Percentiles rank a stretch among this genome's conserved stretches.
phyloP scores from a whole-genome alignment of 2,113 vertebrate species.

The Erythrolamprus reginae region DNA sequence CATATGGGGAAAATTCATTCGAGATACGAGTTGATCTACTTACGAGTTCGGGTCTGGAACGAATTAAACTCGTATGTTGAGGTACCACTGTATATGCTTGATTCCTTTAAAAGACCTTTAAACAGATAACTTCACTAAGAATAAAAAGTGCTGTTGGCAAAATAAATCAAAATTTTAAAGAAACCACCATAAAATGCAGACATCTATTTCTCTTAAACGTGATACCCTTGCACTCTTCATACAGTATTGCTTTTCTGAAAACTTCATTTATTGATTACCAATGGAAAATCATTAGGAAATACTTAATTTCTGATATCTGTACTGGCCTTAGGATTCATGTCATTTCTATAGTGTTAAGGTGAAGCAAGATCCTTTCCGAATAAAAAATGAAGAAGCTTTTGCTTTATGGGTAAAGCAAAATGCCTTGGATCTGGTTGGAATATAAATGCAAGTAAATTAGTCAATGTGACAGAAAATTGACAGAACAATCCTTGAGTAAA shows the following conservation, averaged over 20 bases:
- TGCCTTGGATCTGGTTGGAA: background rate
- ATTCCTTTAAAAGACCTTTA: background rate
- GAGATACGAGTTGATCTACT: no score
- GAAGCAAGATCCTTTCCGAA: background rate
- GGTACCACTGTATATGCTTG: no score
- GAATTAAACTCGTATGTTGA: no score
- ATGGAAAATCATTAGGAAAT: background rate
- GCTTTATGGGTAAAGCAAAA: background rate
- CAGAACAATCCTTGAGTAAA: background rate
- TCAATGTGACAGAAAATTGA: background rate
- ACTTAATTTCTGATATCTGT: background rate
- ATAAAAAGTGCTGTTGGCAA: background rate
- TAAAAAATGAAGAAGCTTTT: background rate
- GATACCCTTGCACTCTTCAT: background rate
- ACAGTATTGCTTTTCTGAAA: background rate
- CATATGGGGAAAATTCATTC: no score
- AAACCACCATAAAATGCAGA: background rate
- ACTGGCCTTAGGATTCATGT: background rate
- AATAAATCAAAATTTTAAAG: background rate
- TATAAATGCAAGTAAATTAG: background rate
- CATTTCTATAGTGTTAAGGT: background rate
- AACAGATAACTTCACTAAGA: background rate
- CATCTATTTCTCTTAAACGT: background rate
- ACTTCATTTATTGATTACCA: background rate
- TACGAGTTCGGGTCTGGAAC: no score